Evolutionary conservation across 2,888 invertebrate genomes (phyloP), one percentile per base, ranked within the genome.

Genomic region (Scrobipalpa costella): DNA sequence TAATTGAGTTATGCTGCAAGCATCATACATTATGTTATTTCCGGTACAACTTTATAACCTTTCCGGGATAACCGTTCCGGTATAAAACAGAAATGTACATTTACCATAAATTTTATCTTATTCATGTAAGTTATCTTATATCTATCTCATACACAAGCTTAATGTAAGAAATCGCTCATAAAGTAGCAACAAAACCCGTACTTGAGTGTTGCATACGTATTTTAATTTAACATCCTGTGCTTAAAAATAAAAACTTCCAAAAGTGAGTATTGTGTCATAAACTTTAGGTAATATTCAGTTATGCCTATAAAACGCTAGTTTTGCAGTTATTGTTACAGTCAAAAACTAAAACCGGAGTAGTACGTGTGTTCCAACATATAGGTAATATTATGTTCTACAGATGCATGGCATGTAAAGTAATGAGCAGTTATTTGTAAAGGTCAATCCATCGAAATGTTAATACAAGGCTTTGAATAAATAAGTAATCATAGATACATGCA

Each of bases 381-480:
- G 15, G 9, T 19, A 13, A n/a, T 52, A 70, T 72, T 66, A 64
- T 72, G 71, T 69, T 75, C 78, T 83, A 84, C 86, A 88, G 88
- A 88, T 86, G 86, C 88, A 87, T 88, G 88, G 87, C 80, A 75
- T 78, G 71, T 74, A 66, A 7, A 17, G 7, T 69, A 63, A 33
- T 27, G 36, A 7, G 40, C 44, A 63, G 60, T 58, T 58, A 19
- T 11, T 19, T 11, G 9, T 52, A 27, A 27, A 52, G 13, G 50
- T 21, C 9, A 5, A 11, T 9, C 11, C 11, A 27, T 52, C 17
- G 19, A 50, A 6, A 19, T 50, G 33, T 49, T 2, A n/a, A n/a
- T n/a, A 61, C 33, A 11, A 17, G 17, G 5, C 27, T 27, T 34
- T 34, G 61, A 11, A 38, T 58, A 65, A 15, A 7, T 27, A 11